Evolutionary conservation across 2,113 vertebrate genomes (phyloP), one percentile per base, ranked within the genome.

Genomic region (Ictalurus punctatus): DNA sequence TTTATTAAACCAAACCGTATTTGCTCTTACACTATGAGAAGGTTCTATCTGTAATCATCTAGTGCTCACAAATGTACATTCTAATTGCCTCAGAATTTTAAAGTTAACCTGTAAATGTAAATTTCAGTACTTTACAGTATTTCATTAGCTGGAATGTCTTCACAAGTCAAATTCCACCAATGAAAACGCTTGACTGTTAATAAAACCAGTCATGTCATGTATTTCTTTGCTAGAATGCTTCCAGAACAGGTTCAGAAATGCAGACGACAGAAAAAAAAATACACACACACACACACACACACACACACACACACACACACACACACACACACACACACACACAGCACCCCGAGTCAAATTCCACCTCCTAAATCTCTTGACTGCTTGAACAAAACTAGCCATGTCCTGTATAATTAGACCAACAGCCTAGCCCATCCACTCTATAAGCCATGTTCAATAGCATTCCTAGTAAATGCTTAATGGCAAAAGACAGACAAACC

Each of bases 171-270:
- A 14, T 59, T 37, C 13, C 30, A 59, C 54, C 23, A 48, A 1
- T 5, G 0, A 84, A 61, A 61, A 61, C 2, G 19, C 19, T 25
- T 40, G 58, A 13, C 17, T 59, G 54, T 83, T 37, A n/a, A n/a
- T 27, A 84, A 44, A 16, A 84, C 63, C 23, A 12, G 63, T 69
- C 63, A 30, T 13, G 40, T 84, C 34, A 30, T 52, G 63, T 48
- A 84, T 88, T 30, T 67, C 61, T 87, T 34, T 87, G 19, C n/a
- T 52, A 67, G 16, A 87, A 65, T 81, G 30, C 48, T 54, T 61
- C 79, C 63, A 69, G 48, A 87, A 83, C 61, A 82, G 63, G 48
- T 83, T 71, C 44, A 25, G 63, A 87, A 87, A 87, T 21, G 21
- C 44, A 87, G 48, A 69, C 40, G 40, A 25, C 56, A 81, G 16